A percentile compares a stretch with the other conserved stretches of the same genome.
phyloP scores from a whole-genome alignment of 2,797 vertebrate genomes.

The Darevskia nairensis region DNA sequence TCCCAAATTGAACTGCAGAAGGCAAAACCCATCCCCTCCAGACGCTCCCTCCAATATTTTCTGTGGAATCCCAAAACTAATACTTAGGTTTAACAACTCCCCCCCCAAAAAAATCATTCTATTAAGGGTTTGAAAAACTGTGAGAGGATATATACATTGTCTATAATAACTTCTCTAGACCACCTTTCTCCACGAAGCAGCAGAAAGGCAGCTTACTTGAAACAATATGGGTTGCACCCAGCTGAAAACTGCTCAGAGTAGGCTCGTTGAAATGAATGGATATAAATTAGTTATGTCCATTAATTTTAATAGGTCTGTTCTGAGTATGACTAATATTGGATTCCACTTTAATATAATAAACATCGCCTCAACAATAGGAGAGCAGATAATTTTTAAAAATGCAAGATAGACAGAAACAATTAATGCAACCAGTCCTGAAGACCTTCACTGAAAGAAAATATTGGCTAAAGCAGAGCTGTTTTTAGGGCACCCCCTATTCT shows the following conservation, averaged over 20 bases:
- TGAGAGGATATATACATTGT: neutral
- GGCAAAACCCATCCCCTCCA: neutral
- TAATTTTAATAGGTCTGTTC: too few relatives aligned
- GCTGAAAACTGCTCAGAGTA: too few relatives aligned
- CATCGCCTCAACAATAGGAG: neutral
- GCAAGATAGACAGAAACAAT: too few relatives aligned
- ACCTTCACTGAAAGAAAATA: too few relatives aligned
- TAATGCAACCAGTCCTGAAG: too few relatives aligned
- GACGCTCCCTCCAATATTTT: neutral
- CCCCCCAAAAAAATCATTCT: neutral
- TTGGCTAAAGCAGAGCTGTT: too few relatives aligned
- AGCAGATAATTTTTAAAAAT: neutral
- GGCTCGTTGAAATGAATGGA: too few relatives aligned
- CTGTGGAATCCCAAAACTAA: neutral
- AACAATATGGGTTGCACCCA: neutral
- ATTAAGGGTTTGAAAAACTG: neutral
- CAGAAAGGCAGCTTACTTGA: neutral
- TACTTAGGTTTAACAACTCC: neutral
- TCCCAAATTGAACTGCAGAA: neutral
- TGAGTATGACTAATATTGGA: too few relatives aligned
- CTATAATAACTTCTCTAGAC: neutral
- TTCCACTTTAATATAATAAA: neutral
- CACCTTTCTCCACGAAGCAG: neutral
- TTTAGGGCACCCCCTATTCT: too few relatives aligned
- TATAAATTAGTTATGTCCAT: too few relatives aligned